These are phyloP conservation scores for Phymastichus coffea DNA, from an alignment of 1,140 invertebrate species.

Conservation along the genomic window DNA sequence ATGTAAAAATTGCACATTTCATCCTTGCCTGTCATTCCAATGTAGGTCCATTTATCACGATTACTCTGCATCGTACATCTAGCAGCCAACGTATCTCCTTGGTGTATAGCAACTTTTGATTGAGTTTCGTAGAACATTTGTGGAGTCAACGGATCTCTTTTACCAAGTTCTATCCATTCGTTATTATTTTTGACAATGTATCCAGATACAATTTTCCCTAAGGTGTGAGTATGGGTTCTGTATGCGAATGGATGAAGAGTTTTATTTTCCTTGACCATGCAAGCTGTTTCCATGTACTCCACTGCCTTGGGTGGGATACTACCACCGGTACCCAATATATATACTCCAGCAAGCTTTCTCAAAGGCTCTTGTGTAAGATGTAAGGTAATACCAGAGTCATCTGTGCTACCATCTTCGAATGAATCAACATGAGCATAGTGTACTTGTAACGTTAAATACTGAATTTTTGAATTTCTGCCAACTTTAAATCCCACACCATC, in stretches of 20 bases:
- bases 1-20: constrained; percentile 99
- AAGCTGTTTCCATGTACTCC: constrained; percentile 88
- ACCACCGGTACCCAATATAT: constrained; percentile 82
- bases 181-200: constrained; percentile 72
- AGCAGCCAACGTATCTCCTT: constrained; percentile 81
- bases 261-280: constrained; percentile 77
- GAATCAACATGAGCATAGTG: constrained; percentile 80
- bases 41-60: constrained; percentile 63
- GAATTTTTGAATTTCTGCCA: constrained; percentile 69
- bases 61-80: constrained; percentile 88
- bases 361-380: constrained; percentile 73
- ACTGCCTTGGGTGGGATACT: constrained; percentile 67
- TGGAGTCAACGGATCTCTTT: constrained; percentile 86
- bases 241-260: constrained; percentile 93
- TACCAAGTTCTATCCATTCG: constrained; percentile 84
- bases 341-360: constrained; percentile 81
- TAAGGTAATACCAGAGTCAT: constrained; percentile 80
- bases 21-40: constrained; percentile 86
- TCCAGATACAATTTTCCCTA: constrained; percentile 86
- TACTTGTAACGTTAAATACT: constrained; percentile 88
- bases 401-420: constrained; percentile 74
- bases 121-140: constrained; percentile 95
- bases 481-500: constrained; percentile 81
- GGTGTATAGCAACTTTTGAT: constrained; percentile 60
- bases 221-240: constrained; percentile 87